Base-by-base conservation (phyloP, 2,888 invertebrate species). In the Ophion ventricosus region DNA sequence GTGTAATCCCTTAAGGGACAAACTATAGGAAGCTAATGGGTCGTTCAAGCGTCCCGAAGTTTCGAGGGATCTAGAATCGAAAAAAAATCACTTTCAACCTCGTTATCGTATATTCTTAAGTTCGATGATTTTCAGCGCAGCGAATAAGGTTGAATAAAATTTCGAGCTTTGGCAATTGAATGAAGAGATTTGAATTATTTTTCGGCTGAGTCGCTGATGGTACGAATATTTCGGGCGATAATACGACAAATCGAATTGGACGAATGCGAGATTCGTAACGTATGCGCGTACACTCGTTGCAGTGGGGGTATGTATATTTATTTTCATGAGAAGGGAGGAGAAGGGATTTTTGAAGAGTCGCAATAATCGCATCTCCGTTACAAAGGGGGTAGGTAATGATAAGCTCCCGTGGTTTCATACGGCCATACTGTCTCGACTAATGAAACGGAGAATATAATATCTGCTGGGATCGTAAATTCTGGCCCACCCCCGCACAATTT, bases 381-480 rank as follows among this genome's bases (percentile, higher is more conserved):
- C 20, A 59, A 64, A 76, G 66, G 73, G 67, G 72, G 72, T 61
- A 67, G 56, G 69, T 73, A 77, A 77, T 78, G 61, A 70, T 67
- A 77, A 77, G 77, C 67, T 67, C 66, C 49, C 75, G 29, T 63
- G 69, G 63, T 78, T 54, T 40, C 72, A 23, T 56, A 56, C 56
- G 67, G 61, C 56, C 63, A 35, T 35, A 8, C 63, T 63, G 43
- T 64, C 56, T 80, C 69, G 69, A 69, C 73, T 84, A 84, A 84
- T 84, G 80, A 84, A 84, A 80, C 76, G 80, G 43, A 73, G 73
- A 81, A 77, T 69, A 77, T 84, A 81, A 84, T 80, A 73, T 84
- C 77, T 77, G 57, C 77, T 29, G 73, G 73, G 56, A 77, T 69
- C 57, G 61, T 84, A 77, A 84, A 84, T 84, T 80, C 82, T 11